A percentile compares a stretch with the other conserved stretches of the same genome.
Evolutionary conservation across 1,140 invertebrate species (phyloP).

Genomic region (Lerema accius): DNA sequence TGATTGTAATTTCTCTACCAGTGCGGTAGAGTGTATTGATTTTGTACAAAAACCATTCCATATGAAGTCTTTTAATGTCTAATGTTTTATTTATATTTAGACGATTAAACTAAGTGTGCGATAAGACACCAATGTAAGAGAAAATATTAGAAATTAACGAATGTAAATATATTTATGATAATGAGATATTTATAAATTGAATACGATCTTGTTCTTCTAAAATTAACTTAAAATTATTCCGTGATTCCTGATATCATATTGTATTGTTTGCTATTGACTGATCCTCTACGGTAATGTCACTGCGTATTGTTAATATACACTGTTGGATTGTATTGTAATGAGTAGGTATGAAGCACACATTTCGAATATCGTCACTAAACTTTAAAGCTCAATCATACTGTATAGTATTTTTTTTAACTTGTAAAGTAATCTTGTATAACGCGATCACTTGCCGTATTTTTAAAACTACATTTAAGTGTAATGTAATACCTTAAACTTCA

Average conservation of each 20-base stretch:
- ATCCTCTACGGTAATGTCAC: conserved; percentile 46
- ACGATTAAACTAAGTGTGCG: conserved; percentile 71
- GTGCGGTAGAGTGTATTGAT: conserved; percentile 67
- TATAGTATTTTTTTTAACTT: conserved; percentile 51
- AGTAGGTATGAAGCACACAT: conserved; percentile 65
- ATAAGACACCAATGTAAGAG: conserved; percentile 80
- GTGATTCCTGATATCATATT: conserved; percentile 57
- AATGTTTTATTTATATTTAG: conserved; percentile 68
- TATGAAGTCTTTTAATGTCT: conserved; percentile 74
- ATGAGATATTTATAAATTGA: conserved; percentile 82
- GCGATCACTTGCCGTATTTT: conserved; percentile 30
- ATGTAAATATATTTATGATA: conserved; percentile 82
- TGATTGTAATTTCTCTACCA: conserved; percentile 68
- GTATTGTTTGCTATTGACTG: conserved; percentile 67
- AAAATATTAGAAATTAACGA: conserved; percentile 72
- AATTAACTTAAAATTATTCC: conserved; percentile 73
- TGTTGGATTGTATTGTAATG: conserved; percentile 57
- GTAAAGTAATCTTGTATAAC: conserved; percentile 33
- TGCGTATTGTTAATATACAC: conserved; percentile 50
- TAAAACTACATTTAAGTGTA: conserved; percentile 28
- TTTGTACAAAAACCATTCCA: conserved; percentile 83
- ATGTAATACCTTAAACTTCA: conserved; percentile 11
- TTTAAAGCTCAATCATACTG: conserved; percentile 53
- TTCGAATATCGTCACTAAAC: conserved; percentile 49
- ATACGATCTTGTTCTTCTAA: conserved; percentile 79